Percentiles rank a stretch among this genome's conserved stretches.
These are phyloP conservation scores for Andrena bicolor DNA, from an alignment of 2,888 invertebrate species.

Conservation along the genomic window DNA sequence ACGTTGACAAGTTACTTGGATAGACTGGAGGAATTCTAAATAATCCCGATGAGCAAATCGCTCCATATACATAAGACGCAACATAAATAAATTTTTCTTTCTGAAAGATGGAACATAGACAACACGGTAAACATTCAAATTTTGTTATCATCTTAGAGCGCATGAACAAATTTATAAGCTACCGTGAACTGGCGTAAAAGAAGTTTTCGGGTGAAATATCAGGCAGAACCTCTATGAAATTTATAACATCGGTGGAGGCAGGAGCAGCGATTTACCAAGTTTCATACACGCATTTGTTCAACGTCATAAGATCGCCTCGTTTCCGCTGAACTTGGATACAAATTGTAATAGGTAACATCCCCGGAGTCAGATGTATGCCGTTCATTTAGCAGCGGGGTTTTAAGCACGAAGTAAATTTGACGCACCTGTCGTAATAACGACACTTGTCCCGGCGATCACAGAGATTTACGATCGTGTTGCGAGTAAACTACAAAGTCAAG, in stretches of 20 bases:
- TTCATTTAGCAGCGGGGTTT: conserved; percentile 52
- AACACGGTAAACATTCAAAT: no score
- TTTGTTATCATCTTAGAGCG: no score
- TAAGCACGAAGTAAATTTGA: conserved; percentile 63
- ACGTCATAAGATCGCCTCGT: conserved; percentile 25
- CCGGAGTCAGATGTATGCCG: conserved; percentile 40
- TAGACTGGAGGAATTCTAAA: no score
- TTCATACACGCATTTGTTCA: conserved; percentile 47
- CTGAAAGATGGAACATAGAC: no score
- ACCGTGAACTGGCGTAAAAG: no score
- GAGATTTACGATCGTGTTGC: conserved; percentile 61
- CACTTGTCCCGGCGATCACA: conserved; percentile 50
- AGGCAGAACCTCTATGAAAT: conserved; percentile 1
- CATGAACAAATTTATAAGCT: no score
- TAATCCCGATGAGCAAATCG: no score
- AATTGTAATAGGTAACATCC: conserved; percentile 46
- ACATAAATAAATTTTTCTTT: no score
- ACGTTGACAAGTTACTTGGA: no score
- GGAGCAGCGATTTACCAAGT: conserved; percentile 33
- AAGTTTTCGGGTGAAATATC: no score
- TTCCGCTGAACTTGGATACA: conserved; percentile 38
- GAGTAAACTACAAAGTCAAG: conserved; percentile 54
- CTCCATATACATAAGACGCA: no score
- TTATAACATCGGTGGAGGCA: conserved; percentile 2
- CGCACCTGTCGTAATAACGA: conserved; percentile 65